phyloP scores from a whole-genome alignment of 2,888 invertebrate species.

The Pseudoips prasinana region DNA sequence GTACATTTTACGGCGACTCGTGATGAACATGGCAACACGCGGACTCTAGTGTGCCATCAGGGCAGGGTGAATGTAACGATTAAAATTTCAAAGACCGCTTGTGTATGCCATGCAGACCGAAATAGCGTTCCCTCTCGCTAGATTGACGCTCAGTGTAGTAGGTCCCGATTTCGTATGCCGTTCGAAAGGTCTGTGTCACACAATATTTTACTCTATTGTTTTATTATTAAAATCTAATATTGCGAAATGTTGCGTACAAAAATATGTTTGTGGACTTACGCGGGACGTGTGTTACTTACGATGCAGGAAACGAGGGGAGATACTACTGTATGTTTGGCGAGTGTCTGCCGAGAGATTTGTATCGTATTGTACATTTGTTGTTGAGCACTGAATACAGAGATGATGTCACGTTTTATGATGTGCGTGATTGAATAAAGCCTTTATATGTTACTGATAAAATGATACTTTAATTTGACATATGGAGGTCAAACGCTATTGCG shows the following conservation, averaged over 20 bases:
- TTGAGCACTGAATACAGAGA: conserved; percentile 43
- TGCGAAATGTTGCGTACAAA: conserved; percentile 26
- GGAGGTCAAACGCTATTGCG: conserved; percentile 14
- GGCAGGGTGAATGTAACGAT: conserved; percentile 78
- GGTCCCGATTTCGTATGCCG: conserved; percentile 40
- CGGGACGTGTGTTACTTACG: conserved; percentile 65
- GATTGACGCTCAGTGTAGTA: conserved; percentile 59
- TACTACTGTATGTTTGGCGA: conserved; percentile 56
- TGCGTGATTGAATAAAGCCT: conserved; percentile 48
- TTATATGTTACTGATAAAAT: conserved; percentile 30
- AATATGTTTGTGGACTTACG: conserved; percentile 49
- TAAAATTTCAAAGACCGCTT: conserved; percentile 79
- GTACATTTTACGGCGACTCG: conserved; percentile 4
- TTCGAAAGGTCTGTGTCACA: conserved; percentile 23
- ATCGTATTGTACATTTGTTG: conserved; percentile 58
- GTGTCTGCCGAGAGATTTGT: conserved; percentile 65
- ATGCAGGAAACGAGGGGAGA: conserved; percentile 75
- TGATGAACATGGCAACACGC: conserved; percentile 54
- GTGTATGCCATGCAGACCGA: conserved; percentile 68
- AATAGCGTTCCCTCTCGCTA: conserved; percentile 69
- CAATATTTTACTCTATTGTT: conserved; percentile 53
- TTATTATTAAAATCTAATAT: conserved; percentile 32
- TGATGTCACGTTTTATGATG: conserved; percentile 55
- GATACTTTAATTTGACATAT: conserved; percentile 25
- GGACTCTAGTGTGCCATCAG: conserved; percentile 65